Evolutionary conservation across 2,888 invertebrate genomes (phyloP).

Genomic region (Lasioglossum oenotherae): DNA sequence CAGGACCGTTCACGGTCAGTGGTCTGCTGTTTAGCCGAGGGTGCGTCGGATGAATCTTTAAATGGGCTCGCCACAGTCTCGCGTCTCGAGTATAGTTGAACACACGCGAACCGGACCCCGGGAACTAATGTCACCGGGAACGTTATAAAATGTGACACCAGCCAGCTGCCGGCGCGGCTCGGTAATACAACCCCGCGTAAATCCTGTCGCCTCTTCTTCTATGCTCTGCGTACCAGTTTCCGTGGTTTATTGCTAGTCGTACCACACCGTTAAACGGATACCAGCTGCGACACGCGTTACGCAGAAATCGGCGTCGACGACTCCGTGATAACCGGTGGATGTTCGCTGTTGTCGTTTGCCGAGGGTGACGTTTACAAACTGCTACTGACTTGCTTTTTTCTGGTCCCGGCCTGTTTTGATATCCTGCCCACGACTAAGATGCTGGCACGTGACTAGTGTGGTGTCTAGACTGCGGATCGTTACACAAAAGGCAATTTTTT

Average conservation of each 20-base stretch:
- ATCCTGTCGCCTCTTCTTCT: slow-evolving; percentile 69
- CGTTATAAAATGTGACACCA: slow-evolving; percentile 78
- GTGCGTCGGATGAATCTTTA: slow-evolving; percentile 39
- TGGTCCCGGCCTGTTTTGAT: neutral
- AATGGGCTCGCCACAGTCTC: slow-evolving; percentile 38
- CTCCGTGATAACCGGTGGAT: slow-evolving; percentile 30
- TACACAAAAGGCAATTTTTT: too few relatives aligned
- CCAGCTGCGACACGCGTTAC: slow-evolving; percentile 51
- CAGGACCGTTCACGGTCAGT: slow-evolving; percentile 6
- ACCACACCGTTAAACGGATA: slow-evolving; percentile 63
- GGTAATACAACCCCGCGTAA: slow-evolving; percentile 78
- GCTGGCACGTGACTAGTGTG: too few relatives aligned
- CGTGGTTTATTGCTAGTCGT: slow-evolving; percentile 70
- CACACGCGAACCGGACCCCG: slow-evolving; percentile 47
- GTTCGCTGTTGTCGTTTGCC: neutral
- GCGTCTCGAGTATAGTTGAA: slow-evolving; percentile 43
- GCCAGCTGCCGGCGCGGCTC: slow-evolving; percentile 70
- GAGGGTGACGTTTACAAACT: neutral
- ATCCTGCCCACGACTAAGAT: neutral
- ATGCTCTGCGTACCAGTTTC: slow-evolving; percentile 55
- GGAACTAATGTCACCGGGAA: slow-evolving; percentile 70
- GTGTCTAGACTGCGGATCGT: too few relatives aligned
- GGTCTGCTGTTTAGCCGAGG: slow-evolving; percentile 34
- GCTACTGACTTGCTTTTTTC: neutral
- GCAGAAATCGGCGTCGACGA: slow-evolving; percentile 48